These are phyloP conservation scores for Philantomba maxwellii DNA, from an alignment of 2,113 vertebrate species.

Conservation along the genomic window DNA sequence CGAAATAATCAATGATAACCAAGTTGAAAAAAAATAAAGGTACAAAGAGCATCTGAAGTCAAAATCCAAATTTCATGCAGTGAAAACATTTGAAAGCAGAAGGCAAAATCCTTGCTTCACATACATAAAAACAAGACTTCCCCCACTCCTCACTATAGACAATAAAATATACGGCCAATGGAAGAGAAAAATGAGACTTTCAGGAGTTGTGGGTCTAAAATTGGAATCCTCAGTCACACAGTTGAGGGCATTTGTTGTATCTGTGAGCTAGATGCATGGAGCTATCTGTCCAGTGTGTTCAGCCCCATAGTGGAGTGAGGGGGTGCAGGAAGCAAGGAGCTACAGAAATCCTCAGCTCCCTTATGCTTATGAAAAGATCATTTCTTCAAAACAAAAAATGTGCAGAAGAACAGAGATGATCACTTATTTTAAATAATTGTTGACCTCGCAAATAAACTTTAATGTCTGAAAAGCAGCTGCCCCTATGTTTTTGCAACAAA, in stretches of 20 bases:
- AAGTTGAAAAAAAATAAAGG: neutral
- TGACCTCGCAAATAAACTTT: constrained; percentile 13
- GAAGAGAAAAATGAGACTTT: constrained; percentile 22
- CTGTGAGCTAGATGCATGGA: neutral
- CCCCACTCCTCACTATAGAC: neutral
- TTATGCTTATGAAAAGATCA: neutral
- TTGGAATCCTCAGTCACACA: neutral
- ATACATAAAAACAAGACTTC: neutral
- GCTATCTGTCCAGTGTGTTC: neutral
- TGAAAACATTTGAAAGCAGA: constrained; percentile 17
- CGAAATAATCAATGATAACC: constrained; percentile 38
- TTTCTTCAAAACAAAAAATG: neutral
- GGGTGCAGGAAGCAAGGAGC: neutral
- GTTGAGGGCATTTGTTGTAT: neutral
- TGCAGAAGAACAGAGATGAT: neutral
- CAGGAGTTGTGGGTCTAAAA: neutral
- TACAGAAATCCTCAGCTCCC: neutral
- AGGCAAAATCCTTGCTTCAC: constrained; percentile 19
- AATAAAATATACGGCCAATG: constrained; percentile 21
- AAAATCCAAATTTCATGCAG: constrained; percentile 49
- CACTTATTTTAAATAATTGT: neutral
- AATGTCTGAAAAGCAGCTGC: neutral
- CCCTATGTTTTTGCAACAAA: neutral
- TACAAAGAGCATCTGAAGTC: constrained; percentile 6
- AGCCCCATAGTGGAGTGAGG: neutral